Conservation (phyloP, 2,113 vertebrate species). For the Tyto alba region DNA sequence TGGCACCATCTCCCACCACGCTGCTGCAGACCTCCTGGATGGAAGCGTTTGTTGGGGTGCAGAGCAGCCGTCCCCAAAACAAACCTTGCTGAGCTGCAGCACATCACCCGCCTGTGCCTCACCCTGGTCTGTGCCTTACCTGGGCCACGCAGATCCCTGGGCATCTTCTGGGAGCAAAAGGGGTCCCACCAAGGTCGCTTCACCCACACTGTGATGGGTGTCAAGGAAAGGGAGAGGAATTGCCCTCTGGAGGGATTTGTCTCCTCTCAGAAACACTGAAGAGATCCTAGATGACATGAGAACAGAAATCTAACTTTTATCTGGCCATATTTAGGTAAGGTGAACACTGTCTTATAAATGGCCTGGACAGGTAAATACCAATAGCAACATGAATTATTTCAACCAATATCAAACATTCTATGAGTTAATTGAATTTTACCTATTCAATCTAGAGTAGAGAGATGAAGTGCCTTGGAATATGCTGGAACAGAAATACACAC, state of each 20-base stretch:
- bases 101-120: accelerated
- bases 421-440: background rate
- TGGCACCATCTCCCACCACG: accelerated
- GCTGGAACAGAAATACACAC: background rate
- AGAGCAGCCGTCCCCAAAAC: accelerated
- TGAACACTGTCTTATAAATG: background rate
- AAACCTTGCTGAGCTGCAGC: background rate
- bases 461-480: background rate
- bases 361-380: background rate
- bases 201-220: accelerated
- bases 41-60: accelerated
- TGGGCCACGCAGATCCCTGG: background rate
- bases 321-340: background rate
- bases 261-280: background rate
- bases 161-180: background rate
- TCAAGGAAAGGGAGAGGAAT: background rate
- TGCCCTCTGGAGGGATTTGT: background rate
- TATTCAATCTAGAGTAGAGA: background rate
- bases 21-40: background rate
- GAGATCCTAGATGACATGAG: background rate
- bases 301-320: background rate
- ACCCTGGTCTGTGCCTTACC: accelerated
- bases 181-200: background rate
- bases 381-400: background rate
- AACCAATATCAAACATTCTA: accelerated